Conservation (phyloP, 2,888 invertebrate genomes). For the Galeruca laticollis region DNA sequence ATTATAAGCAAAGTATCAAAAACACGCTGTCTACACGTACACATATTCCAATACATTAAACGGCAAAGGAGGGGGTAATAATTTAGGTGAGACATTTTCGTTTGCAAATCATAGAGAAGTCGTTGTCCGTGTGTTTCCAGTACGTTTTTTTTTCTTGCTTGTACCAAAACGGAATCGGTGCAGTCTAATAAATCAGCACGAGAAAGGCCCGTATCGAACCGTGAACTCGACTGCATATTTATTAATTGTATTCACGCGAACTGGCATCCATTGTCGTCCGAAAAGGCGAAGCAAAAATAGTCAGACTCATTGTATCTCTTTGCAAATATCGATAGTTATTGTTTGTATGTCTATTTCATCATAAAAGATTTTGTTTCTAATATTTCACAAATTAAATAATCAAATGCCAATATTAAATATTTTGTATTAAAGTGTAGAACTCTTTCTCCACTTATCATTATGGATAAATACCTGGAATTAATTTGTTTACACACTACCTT, state of each 20-base stretch:
- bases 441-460: too few species aligned
- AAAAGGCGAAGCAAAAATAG: slow-evolving; percentile 11
- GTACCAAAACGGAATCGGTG: slow-evolving; percentile 59
- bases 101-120: slow-evolving; percentile 30
- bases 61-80: slow-evolving; percentile 1
- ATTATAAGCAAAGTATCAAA: too few species aligned
- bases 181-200: slow-evolving; percentile 61
- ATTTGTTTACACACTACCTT: too few species aligned
- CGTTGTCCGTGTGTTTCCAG: slow-evolving; percentile 32
- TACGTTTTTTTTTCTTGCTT: slow-evolving; percentile 52
- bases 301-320: not conserved
- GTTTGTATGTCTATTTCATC: not conserved
- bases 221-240: slow-evolving; percentile 61
- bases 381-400: too few species aligned
- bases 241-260: slow-evolving; percentile 63
- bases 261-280: slow-evolving; percentile 33
- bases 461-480: too few species aligned
- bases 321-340: slow-evolving; percentile 1
- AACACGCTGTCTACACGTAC: not conserved
- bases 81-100: slow-evolving; percentile 28
- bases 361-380: not conserved
- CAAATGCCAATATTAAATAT: too few species aligned
- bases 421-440: too few species aligned
- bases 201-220: slow-evolving; percentile 60
- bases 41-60: too few species aligned